Evolutionary conservation across 2,113 vertebrate genomes (phyloP).

Genomic region (Nothobranchius kuhntae): DNA sequence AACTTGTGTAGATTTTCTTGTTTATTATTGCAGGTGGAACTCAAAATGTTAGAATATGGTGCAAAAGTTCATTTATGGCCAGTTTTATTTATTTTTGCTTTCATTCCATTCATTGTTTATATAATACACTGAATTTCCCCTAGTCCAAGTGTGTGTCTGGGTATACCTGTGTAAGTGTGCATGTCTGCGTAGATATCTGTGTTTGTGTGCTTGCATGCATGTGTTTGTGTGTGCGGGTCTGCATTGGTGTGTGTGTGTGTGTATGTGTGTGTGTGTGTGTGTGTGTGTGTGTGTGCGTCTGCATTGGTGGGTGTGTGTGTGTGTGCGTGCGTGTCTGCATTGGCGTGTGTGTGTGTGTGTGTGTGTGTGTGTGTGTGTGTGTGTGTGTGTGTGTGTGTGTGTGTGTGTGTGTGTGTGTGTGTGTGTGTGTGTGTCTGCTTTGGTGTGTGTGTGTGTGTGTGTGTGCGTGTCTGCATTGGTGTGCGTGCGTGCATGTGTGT

Average conservation of each 20-base stretch:
- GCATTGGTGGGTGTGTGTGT: slow-evolving; percentile 4
- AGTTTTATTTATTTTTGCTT: too few relatives aligned
- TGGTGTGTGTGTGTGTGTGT: slow-evolving; percentile 2
- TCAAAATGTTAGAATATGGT: too few relatives aligned
- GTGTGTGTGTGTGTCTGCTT: slow-evolving; percentile 6
- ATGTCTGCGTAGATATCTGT: background rate
- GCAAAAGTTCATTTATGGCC: too few relatives aligned
- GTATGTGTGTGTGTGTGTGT: slow-evolving; percentile 6
- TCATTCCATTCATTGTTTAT: too few relatives aligned
- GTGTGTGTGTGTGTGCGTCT: background rate
- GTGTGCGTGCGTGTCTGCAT: too few relatives aligned
- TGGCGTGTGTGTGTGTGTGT: background rate
- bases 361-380: slow-evolving; percentile 3
- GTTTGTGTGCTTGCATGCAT: background rate
- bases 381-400: slow-evolving; percentile 1
- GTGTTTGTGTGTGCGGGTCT: slow-evolving; percentile 4
- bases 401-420: background rate
- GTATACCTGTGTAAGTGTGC: too few relatives aligned
- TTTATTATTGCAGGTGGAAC: too few relatives aligned
- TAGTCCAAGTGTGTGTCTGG: too few relatives aligned
- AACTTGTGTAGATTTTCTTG: too few relatives aligned
- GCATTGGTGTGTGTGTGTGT: background rate
- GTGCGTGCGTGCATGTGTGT: slow-evolving; percentile 6
- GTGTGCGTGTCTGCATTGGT: background rate
- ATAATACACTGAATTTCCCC: too few relatives aligned